Evolutionary conservation across 2,797 vertebrate species (phyloP).

Genomic region (Remorina albescens): DNA sequence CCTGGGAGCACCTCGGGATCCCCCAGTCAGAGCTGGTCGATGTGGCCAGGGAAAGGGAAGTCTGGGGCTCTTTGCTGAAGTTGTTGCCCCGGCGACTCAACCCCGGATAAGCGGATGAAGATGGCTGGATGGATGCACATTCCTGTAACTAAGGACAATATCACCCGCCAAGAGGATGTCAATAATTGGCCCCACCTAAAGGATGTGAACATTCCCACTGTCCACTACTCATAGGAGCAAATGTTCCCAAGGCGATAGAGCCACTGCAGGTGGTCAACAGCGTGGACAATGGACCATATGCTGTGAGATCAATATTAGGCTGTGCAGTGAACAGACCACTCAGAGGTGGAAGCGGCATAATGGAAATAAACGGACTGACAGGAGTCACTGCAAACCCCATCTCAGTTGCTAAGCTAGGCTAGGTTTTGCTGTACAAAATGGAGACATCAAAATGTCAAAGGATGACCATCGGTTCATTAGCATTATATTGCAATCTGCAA

Average conservation of each 20-base stretch:
- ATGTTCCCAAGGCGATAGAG: constrained; percentile 28
- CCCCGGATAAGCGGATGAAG: no score
- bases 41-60: no score
- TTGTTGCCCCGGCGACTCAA: no score
- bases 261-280: constrained; percentile 26
- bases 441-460: constrained; percentile 11
- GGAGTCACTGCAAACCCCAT: background rate
- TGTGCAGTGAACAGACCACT: constrained; percentile 35
- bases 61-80: no score
- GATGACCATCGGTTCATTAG: constrained; percentile 18
- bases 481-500: constrained; percentile 13
- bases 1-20: no score
- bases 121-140: no score
- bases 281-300: constrained; percentile 22
- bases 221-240: constrained; percentile 29
- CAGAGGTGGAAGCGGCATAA: background rate
- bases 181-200: constrained; percentile 22
- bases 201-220: constrained; percentile 1
- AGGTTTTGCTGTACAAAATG: background rate
- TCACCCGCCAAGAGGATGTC: constrained; percentile 33
- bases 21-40: no score
- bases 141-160: constrained; percentile 34
- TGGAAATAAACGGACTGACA: background rate
- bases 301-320: constrained; percentile 33
- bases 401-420: background rate